Base-by-base conservation (phyloP, 1,140 invertebrate species). In the Drosophila tsacasi region DNA sequence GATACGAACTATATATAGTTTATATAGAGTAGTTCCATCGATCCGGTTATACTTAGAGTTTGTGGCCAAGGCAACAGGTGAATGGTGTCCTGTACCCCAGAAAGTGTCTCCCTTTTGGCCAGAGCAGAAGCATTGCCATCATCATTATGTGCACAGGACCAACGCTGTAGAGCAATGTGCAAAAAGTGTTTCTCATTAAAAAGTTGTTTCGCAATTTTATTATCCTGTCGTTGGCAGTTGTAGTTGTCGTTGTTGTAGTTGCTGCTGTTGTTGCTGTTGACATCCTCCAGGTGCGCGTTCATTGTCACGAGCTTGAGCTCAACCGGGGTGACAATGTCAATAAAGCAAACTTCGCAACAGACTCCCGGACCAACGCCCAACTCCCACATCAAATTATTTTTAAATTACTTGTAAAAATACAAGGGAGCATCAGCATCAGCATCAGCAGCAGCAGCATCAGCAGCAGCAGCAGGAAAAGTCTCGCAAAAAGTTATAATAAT, bases 141-240 rank as follows among this genome's bases (percentile, higher is more conserved):
- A 64, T 30, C 59, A 68, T 50, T 57, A 64, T 61, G n/a, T 39
- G 37, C 35, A 9, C 47, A 44, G 57, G 54, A 50, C 32, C 52
- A 60, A 50, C 35, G 40, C 19, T 25, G 59, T 42, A 35, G 64
- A 60, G 83, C 66, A 87, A 87, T 86, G 71, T 83, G 83, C 83
- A 83, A 86, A 86, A 87, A 86, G 81, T 86, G 83, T 87, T 86
- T 87, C 83, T 86, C 83, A 86, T 86, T 87, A 86, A 86, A 86
- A 86, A 86, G 83, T 86, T 86, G 83, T 86, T 87, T 83, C 80
- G 79, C 83, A 86, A 86, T 86, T 87, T 83, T 86, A 86, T 87
- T 86, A 86, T 86, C 80, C 80, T 76, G 66, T 79, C 71, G 66
- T 58, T 64, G 65, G 30, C 57, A 59, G 47, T 35, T n/a, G 42